These are phyloP conservation scores for Cotesia chilonis DNA, from an alignment of 1,140 invertebrate genomes.

Conservation along the genomic window DNA sequence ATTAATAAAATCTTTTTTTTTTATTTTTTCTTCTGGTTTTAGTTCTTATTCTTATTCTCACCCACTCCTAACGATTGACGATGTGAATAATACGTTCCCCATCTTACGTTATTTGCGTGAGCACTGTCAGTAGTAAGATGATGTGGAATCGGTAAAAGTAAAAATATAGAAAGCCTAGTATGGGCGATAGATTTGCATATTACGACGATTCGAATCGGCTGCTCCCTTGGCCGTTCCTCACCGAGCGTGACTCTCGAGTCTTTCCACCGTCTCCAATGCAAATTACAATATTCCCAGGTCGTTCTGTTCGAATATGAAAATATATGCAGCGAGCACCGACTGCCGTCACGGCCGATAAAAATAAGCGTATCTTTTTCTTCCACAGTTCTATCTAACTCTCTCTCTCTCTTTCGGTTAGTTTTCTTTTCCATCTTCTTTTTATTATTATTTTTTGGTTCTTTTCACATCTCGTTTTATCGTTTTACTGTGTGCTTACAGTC, in stretches of 20 bases:
- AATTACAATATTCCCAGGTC: constrained; percentile 65
- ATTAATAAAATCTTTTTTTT: too few relatives aligned
- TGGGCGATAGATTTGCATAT: constrained; percentile 57
- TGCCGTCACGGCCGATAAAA: constrained; percentile 54
- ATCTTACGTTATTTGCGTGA: constrained; percentile 26
- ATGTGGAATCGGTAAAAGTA: constrained; percentile 21
- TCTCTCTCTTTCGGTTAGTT: neutral
- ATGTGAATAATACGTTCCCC: constrained; percentile 2
- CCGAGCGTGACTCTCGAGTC: constrained; percentile 54
- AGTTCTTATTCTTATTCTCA: too few relatives aligned
- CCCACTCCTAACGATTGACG: too few relatives aligned
- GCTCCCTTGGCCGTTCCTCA: constrained; percentile 42
- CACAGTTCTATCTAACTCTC: constrained; percentile 7
- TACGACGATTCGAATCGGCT: constrained; percentile 55
- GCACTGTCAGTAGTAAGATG: constrained; percentile 12
- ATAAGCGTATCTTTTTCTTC: constrained; percentile 46
- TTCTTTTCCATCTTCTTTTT: too few relatives aligned
- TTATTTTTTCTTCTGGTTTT: too few relatives aligned
- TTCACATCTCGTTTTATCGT: constrained; percentile 19
- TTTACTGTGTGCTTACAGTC: constrained; percentile 4
- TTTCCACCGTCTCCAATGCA: constrained; percentile 61
- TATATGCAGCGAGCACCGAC: constrained; percentile 49
- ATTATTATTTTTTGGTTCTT: constrained; percentile 1
- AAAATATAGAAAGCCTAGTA: neutral
- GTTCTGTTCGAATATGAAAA: constrained; percentile 61